Conservation (phyloP, 1,140 invertebrate genomes). For the Drosophila suzukii region DNA sequence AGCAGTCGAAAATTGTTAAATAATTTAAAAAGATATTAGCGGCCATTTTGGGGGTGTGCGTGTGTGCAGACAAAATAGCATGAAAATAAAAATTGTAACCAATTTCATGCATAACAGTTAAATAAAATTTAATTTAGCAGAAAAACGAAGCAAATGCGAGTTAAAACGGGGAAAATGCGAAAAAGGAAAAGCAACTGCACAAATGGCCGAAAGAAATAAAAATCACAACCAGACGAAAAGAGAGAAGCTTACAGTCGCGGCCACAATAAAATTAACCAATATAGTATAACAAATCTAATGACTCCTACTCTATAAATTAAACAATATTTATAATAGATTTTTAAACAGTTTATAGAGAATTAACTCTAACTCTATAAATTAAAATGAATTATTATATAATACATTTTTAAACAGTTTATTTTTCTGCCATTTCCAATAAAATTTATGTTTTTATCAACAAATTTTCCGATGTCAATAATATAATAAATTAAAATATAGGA, state of each 20-base stretch:
- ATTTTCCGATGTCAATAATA: too few species aligned
- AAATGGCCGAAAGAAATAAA: constrained; percentile 56
- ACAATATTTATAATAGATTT: too few species aligned
- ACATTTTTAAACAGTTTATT: neutral
- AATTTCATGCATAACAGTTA: constrained; percentile 78
- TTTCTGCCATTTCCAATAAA: too few species aligned
- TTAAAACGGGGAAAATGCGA: constrained; percentile 30
- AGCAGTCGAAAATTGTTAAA: constrained; percentile 72
- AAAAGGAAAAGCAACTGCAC: constrained; percentile 36
- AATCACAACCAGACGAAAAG: constrained; percentile 44
- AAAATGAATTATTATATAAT: too few species aligned
- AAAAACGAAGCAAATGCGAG: constrained; percentile 60
- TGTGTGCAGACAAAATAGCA: constrained; percentile 55
- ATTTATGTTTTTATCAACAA: too few species aligned
- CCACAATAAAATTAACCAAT: too few species aligned
- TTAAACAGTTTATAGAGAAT: too few species aligned
- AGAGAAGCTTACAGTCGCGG: constrained; percentile 9
- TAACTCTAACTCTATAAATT: too few species aligned
- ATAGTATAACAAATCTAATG: too few species aligned
- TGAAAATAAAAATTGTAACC: constrained; percentile 71
- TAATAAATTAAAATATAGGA: neutral
- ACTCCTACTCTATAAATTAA: too few species aligned
- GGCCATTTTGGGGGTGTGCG: constrained; percentile 52
- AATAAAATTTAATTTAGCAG: constrained; percentile 81
- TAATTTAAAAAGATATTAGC: constrained; percentile 82